Evolutionary conservation across 2,888 invertebrate genomes (phyloP).

Genomic region (Falcaria lacertinaria): DNA sequence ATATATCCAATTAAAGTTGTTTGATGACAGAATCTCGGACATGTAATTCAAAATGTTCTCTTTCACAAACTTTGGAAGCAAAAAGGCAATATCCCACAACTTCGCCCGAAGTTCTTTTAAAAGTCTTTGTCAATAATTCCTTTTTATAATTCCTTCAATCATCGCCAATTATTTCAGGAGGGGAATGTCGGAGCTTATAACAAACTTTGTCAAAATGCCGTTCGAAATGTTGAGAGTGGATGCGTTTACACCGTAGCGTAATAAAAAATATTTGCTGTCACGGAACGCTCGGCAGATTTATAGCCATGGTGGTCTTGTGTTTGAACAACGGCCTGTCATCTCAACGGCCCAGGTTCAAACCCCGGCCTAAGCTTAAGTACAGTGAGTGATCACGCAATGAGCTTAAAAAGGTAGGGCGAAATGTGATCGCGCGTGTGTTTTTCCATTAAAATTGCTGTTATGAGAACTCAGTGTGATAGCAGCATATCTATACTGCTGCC

Average conservation of each 20-base stretch:
- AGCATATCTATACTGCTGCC: too few species aligned
- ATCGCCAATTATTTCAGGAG: slow-evolving; percentile 17
- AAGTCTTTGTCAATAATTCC: slow-evolving; percentile 13
- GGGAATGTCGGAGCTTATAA: slow-evolving; percentile 18
- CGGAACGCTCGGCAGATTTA: not conserved
- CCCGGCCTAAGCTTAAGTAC: too few species aligned
- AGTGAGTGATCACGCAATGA: too few species aligned
- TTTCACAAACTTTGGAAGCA: not conserved
- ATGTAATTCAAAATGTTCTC: not conserved
- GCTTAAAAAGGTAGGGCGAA: too few species aligned
- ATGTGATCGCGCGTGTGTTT: too few species aligned
- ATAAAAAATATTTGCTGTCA: not conserved
- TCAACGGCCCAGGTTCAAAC: too few species aligned
- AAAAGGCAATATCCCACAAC: not conserved
- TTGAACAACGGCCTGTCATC: too few species aligned
- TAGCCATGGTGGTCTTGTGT: not conserved
- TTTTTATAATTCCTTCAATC: slow-evolving; percentile 16
- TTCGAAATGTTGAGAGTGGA: slow-evolving; percentile 1
- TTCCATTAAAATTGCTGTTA: too few species aligned
- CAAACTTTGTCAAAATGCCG: slow-evolving; percentile 11
- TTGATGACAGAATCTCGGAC: too few species aligned
- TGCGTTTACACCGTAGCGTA: not conserved
- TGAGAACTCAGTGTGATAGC: too few species aligned
- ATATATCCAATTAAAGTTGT: too few species aligned
- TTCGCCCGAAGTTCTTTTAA: not conserved